phyloP scores from a whole-genome alignment of 92 coral and sea anemone genomes.

The Anthopleura xanthogrammica region DNA sequence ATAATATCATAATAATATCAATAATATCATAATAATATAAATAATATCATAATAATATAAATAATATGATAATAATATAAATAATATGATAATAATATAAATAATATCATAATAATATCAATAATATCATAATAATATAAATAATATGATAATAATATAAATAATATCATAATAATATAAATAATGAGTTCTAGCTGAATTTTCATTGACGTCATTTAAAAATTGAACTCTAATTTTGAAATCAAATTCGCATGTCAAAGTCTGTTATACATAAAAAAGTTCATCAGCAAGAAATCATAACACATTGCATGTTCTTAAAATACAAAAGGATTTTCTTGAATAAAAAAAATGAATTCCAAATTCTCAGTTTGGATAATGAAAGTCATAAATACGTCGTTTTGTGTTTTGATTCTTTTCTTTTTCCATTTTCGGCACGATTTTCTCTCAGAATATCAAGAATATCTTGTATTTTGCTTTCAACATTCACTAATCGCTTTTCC shows the following conservation, averaged over 20 bases:
- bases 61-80: too few relatives aligned
- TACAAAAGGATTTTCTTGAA: not conserved
- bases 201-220: too few relatives aligned
- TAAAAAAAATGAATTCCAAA: not conserved
- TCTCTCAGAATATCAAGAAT: slow-evolving; percentile 22
- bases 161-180: too few relatives aligned
- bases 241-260: not conserved
- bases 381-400: not conserved
- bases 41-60: too few relatives aligned
- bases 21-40: too few relatives aligned
- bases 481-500: slow-evolving; percentile 26
- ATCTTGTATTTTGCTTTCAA: slow-evolving; percentile 25
- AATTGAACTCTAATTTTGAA: too few relatives aligned
- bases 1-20: too few relatives aligned
- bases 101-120: too few relatives aligned
- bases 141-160: too few relatives aligned
- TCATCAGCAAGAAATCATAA: not conserved
- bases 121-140: too few relatives aligned
- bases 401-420: not conserved
- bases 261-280: not conserved
- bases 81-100: too few relatives aligned
- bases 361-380: not conserved
- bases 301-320: not conserved
- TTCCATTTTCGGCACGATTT: not conserved
- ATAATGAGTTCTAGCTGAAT: too few relatives aligned